A percentile compares a stretch with the other conserved stretches of the same genome.
These are phyloP conservation scores for Drosophila arizonae DNA, from an alignment of 1,140 invertebrate species.

Conservation along the genomic window DNA sequence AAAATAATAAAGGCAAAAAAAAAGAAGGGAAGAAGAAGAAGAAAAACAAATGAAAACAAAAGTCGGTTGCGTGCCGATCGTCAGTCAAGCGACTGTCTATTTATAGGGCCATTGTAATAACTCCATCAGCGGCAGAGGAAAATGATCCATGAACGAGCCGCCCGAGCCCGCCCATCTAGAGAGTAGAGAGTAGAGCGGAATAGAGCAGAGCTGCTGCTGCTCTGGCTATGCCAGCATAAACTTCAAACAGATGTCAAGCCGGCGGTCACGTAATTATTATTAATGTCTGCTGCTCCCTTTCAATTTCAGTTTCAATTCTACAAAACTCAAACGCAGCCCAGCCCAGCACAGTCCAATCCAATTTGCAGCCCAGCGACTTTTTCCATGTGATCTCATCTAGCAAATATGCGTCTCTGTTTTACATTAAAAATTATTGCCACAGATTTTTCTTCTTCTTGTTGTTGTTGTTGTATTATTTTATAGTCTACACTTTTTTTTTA, in stretches of 20 bases:
- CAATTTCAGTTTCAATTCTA: constrained; percentile 21
- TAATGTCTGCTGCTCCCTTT: constrained; percentile 48
- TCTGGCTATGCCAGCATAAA: constrained; percentile 47
- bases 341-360: constrained; percentile 12
- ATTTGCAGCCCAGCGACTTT: constrained; percentile 7
- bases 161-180: constrained; percentile 1
- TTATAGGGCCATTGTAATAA: constrained; percentile 62
- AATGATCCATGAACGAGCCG: constrained; percentile 24
- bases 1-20: constrained; percentile 40
- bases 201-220: background rate
- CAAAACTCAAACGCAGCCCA: constrained; percentile 5
- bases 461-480: constrained; percentile 14
- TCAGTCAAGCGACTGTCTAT: constrained; percentile 34
- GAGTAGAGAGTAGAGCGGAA: background rate
- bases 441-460: constrained; percentile 29
- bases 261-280: constrained; percentile 60
- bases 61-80: constrained; percentile 54
- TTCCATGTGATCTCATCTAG: constrained; percentile 55
- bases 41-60: constrained; percentile 15
- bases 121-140: constrained; percentile 43
- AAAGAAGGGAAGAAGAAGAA: constrained; percentile 29
- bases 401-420: constrained; percentile 56
- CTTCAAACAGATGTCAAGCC: constrained; percentile 64
- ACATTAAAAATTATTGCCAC: constrained; percentile 60
- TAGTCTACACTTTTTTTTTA: constrained; percentile 12